Conservation (phyloP, 1,140 invertebrate species). For the Drosophila melanica region DNA sequence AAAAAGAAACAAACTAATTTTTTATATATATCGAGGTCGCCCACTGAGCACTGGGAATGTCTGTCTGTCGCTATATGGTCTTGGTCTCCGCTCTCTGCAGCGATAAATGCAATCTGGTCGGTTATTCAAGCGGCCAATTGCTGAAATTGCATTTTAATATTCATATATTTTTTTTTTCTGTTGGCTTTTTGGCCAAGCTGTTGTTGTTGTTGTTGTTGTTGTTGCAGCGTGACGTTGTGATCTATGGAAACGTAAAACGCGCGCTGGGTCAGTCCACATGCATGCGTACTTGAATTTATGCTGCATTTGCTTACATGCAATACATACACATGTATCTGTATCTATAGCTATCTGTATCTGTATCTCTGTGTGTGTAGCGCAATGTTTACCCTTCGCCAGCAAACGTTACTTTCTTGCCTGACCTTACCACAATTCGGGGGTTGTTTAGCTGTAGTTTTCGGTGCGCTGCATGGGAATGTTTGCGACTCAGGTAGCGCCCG, state of each 20-base stretch:
- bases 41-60: constrained; percentile 20
- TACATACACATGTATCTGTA: background rate
- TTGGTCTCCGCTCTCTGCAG: background rate
- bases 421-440: constrained; percentile 54
- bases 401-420: constrained; percentile 59
- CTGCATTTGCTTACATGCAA: constrained; percentile 30
- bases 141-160: constrained; percentile 54
- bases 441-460: constrained; percentile 35
- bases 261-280: constrained; percentile 30
- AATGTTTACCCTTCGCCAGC: constrained; percentile 72
- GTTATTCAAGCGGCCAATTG: constrained; percentile 58
- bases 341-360: constrained; percentile 13
- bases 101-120: constrained; percentile 12
- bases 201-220: constrained; percentile 35
- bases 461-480: constrained; percentile 57
- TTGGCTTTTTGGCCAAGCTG: constrained; percentile 44
- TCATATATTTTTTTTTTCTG: constrained; percentile 5
- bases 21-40: constrained; percentile 67
- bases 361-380: constrained; percentile 35
- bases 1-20: too few species aligned
- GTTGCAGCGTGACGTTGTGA: constrained; percentile 68
- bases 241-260: constrained; percentile 46
- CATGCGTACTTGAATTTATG: constrained; percentile 67
- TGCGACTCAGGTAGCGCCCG: constrained; percentile 54
- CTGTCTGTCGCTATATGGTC: constrained; percentile 1